Evolutionary conservation across 2,797 vertebrate species (phyloP), one percentile per base, ranked within the genome.

Genomic region (Limosa lapponica): DNA sequence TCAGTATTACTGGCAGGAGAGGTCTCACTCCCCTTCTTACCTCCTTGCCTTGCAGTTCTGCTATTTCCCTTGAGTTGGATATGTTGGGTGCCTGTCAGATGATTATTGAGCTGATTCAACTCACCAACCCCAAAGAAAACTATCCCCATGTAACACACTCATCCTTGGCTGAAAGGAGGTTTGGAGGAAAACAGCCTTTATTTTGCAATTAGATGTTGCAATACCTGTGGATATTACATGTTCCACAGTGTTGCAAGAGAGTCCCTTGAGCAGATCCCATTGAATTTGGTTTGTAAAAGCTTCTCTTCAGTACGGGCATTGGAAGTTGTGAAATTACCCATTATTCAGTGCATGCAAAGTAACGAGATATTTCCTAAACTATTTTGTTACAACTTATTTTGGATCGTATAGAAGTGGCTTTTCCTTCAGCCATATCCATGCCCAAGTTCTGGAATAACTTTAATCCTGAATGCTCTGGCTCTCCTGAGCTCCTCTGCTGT

Each of bases 171-270:
- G 59, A 41, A 84, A 82, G 71, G n/a, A 89, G 74, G 54, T 84
- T 73, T 89, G 75, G 87, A 93, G 61, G 82, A 69, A 89, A 92
- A 89, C 49, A 91, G 89, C 37, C 65, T 83, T 95, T 89, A 91
- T 97, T 95, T 96, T 96, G 96, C 94, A 96, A 96, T 87, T 83
- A 72, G 82, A 93, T 96, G 91, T 96, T 96, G 96, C 92, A 97
- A 97, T 95, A 96, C 95, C 95, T 96, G 87, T 94, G 87, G 64
- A 92, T 95, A 77, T 95, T 96, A 82, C 95, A 67, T 78, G 75
- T 28, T 91, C 55, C 49, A 61, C 30, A 65, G 82, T 96, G 87
- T 96, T 95, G 96, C 92, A 95, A 96, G 79, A 94, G 18, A 81
- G 87, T 95, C 95, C 89, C 95, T 95, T 88, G 94, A 94, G 94